Evolutionary conservation across 2,888 invertebrate genomes (phyloP).

Genomic region (Tethea ocularis): DNA sequence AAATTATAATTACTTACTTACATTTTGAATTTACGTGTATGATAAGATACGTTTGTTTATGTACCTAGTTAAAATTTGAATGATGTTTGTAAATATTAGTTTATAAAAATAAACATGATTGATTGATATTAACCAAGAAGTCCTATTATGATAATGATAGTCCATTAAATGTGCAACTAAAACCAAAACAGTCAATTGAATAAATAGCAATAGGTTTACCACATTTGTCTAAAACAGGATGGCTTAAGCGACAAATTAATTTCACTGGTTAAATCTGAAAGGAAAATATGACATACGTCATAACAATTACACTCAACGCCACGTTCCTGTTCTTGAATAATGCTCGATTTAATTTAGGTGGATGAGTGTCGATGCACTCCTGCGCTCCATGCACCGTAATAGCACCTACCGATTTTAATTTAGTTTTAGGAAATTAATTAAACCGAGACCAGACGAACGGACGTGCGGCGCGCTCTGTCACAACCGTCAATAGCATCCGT

Average conservation of each 20-base stretch:
- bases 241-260: neutral
- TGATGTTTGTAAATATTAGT: too few relatives aligned
- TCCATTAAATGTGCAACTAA: too few relatives aligned
- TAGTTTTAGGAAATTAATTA: constrained; percentile 78
- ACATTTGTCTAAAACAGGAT: constrained; percentile 2
- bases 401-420: constrained; percentile 68
- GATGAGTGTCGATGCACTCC: constrained; percentile 37
- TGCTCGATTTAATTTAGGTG: constrained; percentile 56
- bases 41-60: too few relatives aligned
- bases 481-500: constrained; percentile 72
- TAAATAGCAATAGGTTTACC: too few relatives aligned
- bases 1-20: too few relatives aligned
- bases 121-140: too few relatives aligned
- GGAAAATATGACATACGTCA: constrained; percentile 52
- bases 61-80: too few relatives aligned
- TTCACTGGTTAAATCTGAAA: constrained; percentile 30
- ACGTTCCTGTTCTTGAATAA: constrained; percentile 53
- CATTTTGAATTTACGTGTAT: too few relatives aligned
- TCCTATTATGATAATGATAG: too few relatives aligned
- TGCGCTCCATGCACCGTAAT: constrained; percentile 40
- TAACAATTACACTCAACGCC: constrained; percentile 39
- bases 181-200: neutral
- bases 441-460: constrained; percentile 52
- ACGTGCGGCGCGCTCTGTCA: constrained; percentile 60
- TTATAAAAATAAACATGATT: too few relatives aligned